Conservation (phyloP, 2,797 vertebrate genomes). For the Gallinago solitaria region DNA sequence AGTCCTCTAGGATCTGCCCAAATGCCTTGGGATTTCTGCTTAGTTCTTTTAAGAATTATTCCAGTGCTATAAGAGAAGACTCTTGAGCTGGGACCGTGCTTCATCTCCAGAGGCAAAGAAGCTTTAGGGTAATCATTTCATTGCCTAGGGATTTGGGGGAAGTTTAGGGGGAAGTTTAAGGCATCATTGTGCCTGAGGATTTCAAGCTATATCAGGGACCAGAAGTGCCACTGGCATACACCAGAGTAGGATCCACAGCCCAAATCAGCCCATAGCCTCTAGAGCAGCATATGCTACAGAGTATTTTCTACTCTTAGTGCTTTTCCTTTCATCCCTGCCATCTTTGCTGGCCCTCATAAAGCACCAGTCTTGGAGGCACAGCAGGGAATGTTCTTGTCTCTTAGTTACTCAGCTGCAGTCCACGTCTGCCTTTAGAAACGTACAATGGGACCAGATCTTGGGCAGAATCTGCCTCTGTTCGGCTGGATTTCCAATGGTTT, state of each 20-base stretch:
- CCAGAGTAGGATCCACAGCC: neutral
- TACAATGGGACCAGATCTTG: neutral
- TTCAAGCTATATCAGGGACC: neutral
- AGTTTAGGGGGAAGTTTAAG: constrained; percentile 5
- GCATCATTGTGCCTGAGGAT: neutral
- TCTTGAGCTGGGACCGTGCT: neutral
- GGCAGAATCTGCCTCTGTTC: neutral
- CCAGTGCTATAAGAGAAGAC: neutral
- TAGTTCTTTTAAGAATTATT: constrained; percentile 26
- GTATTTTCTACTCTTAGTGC: neutral
- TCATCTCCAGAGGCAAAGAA: constrained; percentile 21
- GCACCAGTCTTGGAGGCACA: neutral
- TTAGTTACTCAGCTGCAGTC: neutral
- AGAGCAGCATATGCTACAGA: neutral
- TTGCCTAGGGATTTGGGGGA: neutral
- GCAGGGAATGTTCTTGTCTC: neutral
- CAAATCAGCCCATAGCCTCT: neutral
- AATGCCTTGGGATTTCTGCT: constrained; percentile 9
- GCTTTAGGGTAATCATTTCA: constrained; percentile 36
- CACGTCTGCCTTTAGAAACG: neutral
- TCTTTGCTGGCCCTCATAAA: neutral
- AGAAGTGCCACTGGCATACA: neutral
- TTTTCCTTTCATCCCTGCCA: neutral
- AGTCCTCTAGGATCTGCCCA: constrained; percentile 16
- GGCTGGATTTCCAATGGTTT: neutral